These are phyloP conservation scores for Pseudomyrmex concolor DNA, from an alignment of 1,140 invertebrate species.

Conservation along the genomic window DNA sequence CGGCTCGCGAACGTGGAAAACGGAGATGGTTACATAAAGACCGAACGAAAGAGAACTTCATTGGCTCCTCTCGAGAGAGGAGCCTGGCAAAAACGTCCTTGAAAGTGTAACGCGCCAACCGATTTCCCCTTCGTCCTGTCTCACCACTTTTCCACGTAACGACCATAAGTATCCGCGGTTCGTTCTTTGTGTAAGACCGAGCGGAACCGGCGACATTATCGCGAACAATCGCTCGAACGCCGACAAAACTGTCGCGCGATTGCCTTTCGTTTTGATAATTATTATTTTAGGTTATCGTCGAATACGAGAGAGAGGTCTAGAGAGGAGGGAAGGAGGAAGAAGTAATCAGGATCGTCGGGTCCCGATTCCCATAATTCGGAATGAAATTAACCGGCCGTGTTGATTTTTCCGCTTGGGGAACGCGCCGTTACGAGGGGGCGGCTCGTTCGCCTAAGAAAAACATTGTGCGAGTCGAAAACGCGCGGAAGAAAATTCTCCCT, in stretches of 20 bases:
- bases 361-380: slow-evolving; percentile 78
- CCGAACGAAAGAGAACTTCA: slow-evolving; percentile 79
- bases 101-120: slow-evolving; percentile 78
- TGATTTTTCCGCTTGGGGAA: slow-evolving; percentile 76
- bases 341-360: slow-evolving; percentile 69
- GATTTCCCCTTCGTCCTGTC: slow-evolving; percentile 79
- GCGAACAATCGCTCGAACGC: slow-evolving; percentile 14
- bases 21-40: slow-evolving; percentile 45
- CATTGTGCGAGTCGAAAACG: slow-evolving; percentile 36
- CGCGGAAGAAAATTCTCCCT: slow-evolving; percentile 43
- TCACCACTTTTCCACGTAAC: slow-evolving; percentile 78
- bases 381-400: slow-evolving; percentile 77
- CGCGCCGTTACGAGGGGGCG: slow-evolving; percentile 42
- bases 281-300: background rate
- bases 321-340: slow-evolving; percentile 3
- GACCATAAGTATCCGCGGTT: slow-evolving; percentile 70
- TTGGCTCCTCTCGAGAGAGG: slow-evolving; percentile 66
- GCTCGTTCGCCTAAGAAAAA: slow-evolving; percentile 72
- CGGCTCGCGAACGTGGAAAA: slow-evolving; percentile 35
- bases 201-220: slow-evolving; percentile 45
- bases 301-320: too few species aligned
- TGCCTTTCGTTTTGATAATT: background rate
- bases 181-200: slow-evolving; percentile 40
- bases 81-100: slow-evolving; percentile 75
- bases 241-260: background rate